Evolutionary conservation across 2,113 vertebrate genomes (phyloP).

Genomic region (Ptilorrhoa leucosticta): DNA sequence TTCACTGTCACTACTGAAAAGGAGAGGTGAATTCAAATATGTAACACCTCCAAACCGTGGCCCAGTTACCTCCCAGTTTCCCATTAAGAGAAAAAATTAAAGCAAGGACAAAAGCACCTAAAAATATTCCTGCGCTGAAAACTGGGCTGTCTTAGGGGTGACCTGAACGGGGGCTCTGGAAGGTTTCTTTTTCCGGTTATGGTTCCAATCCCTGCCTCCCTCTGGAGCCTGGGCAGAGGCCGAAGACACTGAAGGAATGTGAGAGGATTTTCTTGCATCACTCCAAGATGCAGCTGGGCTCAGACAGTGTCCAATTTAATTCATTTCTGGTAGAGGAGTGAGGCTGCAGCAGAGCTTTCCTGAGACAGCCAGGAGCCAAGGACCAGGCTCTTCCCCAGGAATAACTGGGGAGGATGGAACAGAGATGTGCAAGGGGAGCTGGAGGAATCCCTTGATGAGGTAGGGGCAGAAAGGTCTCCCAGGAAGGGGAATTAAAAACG

Average conservation of each 20-base stretch:
- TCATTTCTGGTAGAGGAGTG: neutral
- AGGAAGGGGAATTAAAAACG: neutral
- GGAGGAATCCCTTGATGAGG: neutral
- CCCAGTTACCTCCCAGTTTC: neutral
- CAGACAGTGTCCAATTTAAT: accelerated
- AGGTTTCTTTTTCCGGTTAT: neutral
- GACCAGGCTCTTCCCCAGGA: neutral
- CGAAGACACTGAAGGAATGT: neutral
- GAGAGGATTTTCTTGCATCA: neutral
- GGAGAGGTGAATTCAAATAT: neutral
- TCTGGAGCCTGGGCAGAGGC: neutral
- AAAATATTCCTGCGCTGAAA: slow-evolving; percentile 2
- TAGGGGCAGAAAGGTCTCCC: neutral
- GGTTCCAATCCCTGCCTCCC: neutral
- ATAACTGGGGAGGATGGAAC: neutral
- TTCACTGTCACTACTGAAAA: neutral
- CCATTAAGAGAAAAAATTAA: neutral
- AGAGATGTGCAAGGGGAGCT: neutral
- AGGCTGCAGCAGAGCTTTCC: neutral
- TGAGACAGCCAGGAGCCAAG: neutral
- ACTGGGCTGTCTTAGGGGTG: neutral
- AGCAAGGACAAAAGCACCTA: slow-evolving; percentile 3
- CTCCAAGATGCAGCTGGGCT: neutral
- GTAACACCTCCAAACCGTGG: neutral
- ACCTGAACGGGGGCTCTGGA: neutral